Evolutionary conservation across 2,113 vertebrate genomes (phyloP).

Genomic region (Eidolon helvum): DNA sequence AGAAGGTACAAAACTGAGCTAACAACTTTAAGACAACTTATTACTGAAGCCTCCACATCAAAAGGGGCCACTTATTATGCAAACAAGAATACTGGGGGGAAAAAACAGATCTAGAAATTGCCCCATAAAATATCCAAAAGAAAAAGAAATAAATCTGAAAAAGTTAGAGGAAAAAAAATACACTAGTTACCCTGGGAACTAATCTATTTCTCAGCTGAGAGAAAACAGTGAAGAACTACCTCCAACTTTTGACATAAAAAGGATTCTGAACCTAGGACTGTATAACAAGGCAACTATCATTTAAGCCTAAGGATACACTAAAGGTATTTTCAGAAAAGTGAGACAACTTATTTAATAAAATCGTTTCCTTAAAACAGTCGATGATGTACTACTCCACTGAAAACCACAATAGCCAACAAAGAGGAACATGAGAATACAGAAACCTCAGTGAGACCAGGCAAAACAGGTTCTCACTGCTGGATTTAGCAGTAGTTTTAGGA

Average conservation of each 20-base stretch:
- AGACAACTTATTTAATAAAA: background rate
- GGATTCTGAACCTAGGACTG: background rate
- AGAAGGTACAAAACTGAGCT: background rate
- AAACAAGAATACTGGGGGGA: background rate
- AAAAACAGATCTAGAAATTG: background rate
- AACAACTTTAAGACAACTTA: background rate
- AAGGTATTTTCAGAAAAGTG: background rate
- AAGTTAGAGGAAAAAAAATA: background rate
- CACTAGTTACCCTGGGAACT: background rate
- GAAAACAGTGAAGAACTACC: background rate
- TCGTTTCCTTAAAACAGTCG: background rate
- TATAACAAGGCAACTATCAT: background rate
- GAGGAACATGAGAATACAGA: background rate
- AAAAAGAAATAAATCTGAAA: background rate
- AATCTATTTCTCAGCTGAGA: background rate
- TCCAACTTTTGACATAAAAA: background rate
- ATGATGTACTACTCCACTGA: background rate
- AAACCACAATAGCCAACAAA: background rate
- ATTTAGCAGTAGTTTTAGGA: background rate
- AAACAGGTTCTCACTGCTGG: background rate
- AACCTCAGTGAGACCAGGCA: no score
- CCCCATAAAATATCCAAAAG: background rate
- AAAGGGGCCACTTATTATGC: background rate
- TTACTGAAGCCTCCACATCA: background rate
- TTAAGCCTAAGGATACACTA: background rate